Evolutionary conservation across 2,113 vertebrate genomes (phyloP).

Genomic region (Proteles cristata): DNA sequence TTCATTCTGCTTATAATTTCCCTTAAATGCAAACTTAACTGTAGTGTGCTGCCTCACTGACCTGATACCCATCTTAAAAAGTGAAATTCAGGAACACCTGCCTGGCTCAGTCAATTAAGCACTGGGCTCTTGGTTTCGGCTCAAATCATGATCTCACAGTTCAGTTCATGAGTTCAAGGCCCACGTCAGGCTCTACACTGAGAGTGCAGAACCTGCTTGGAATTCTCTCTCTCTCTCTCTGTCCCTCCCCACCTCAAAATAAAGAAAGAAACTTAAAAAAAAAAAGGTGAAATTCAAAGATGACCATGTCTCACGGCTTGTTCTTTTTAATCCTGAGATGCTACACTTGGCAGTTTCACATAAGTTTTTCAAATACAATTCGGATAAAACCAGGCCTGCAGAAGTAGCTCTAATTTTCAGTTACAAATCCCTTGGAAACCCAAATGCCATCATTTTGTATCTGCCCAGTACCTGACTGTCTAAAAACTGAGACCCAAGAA

Average conservation of each 20-base stretch:
- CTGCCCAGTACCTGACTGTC: background rate
- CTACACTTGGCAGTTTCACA: background rate
- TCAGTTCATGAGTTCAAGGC: no score
- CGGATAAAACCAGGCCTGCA: slow-evolving; percentile 23
- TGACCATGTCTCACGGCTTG: background rate
- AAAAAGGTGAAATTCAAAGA: slow-evolving; percentile 3
- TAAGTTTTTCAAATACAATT: slow-evolving; percentile 27
- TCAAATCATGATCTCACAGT: no score
- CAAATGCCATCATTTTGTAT: background rate
- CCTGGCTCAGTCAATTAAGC: no score
- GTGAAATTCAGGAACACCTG: no score
- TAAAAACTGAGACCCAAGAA: slow-evolving; percentile 36
- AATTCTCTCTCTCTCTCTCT: no score
- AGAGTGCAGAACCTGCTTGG: no score
- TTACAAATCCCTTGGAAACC: background rate
- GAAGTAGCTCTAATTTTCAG: slow-evolving; percentile 43
- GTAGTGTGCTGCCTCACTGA: background rate
- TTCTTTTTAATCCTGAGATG: slow-evolving; percentile 24
- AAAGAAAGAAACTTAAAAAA: no score
- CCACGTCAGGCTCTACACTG: no score
- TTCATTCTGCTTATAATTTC: background rate
- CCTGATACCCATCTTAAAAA: background rate
- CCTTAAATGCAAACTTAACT: background rate
- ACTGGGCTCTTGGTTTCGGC: no score
- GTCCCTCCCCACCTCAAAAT: no score